Percentiles rank a stretch among this genome's conserved stretches.
Evolutionary conservation across 2,113 vertebrate species (phyloP).

Genomic region (Orthochromis malagaraziensis): DNA sequence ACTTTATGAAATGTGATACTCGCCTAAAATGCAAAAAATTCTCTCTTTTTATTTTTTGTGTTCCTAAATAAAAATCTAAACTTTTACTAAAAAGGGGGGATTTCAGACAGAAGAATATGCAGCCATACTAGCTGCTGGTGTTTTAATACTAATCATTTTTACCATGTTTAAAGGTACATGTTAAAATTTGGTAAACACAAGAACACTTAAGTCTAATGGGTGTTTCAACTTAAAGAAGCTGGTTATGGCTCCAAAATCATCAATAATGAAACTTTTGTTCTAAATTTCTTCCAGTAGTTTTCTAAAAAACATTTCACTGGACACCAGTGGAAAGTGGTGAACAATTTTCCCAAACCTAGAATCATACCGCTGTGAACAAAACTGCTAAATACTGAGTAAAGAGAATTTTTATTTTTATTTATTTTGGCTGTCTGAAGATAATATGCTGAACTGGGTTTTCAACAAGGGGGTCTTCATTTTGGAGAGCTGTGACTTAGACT

Average conservation of each 20-base stretch:
- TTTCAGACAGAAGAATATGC: neutral
- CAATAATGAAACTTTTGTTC: neutral
- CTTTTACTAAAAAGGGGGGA: neutral
- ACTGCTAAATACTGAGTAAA: neutral
- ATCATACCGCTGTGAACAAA: neutral
- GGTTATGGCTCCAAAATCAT: neutral
- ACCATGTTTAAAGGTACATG: neutral
- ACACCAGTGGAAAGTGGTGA: neutral
- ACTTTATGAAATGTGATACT: fast-evolving
- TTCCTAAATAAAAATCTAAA: neutral
- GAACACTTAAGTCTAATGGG: neutral
- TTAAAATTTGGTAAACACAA: neutral
- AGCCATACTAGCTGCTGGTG: neutral
- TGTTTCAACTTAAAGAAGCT: neutral
- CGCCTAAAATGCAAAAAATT: fast-evolving
- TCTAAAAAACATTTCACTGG: neutral
- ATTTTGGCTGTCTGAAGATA: neutral
- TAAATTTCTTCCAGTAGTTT: neutral
- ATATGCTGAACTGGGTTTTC: neutral
- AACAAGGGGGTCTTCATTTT: neutral
- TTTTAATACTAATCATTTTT: neutral
- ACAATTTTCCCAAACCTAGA: fast-evolving
- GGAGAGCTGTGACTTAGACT: neutral
- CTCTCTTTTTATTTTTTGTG: neutral
- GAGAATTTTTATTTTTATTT: neutral